Percentiles rank a stretch among this genome's conserved stretches.
Evolutionary conservation across 2,888 invertebrate genomes (phyloP).

Genomic region (Dioctria rufipes): DNA sequence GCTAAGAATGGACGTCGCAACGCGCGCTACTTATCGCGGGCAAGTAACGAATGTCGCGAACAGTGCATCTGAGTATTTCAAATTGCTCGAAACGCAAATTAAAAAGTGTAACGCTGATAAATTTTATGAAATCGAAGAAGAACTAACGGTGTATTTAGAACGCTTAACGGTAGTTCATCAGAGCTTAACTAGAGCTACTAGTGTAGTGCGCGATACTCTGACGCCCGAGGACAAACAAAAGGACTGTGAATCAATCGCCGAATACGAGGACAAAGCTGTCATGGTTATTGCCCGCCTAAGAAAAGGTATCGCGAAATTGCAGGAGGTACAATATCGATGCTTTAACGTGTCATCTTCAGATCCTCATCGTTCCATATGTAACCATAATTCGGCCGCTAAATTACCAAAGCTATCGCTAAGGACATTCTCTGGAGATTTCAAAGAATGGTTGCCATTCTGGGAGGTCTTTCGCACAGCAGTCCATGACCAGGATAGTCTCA

Average conservation of each 20-base stretch:
- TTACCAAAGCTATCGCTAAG: background rate
- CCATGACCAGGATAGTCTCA: background rate
- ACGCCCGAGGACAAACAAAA: background rate
- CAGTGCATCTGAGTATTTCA: background rate
- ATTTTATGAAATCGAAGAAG: background rate
- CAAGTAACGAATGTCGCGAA: background rate
- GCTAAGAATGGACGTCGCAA: background rate
- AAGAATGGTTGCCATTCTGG: background rate
- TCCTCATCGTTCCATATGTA: background rate
- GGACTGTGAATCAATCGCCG: background rate
- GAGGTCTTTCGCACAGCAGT: background rate
- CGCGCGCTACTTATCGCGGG: background rate
- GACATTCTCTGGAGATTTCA: background rate
- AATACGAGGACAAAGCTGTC: conserved; percentile 1
- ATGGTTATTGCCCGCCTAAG: background rate
- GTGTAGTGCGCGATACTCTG: background rate
- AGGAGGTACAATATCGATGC: background rate
- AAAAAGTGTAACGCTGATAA: background rate
- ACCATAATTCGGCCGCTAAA: background rate
- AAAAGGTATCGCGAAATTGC: background rate
- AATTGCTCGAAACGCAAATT: background rate
- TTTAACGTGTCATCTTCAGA: background rate
- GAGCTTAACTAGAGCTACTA: background rate
- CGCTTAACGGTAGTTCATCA: background rate
- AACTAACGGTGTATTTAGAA: background rate